Base-by-base conservation (phyloP, 2,888 invertebrate species). In the Drosophila dives region DNA sequence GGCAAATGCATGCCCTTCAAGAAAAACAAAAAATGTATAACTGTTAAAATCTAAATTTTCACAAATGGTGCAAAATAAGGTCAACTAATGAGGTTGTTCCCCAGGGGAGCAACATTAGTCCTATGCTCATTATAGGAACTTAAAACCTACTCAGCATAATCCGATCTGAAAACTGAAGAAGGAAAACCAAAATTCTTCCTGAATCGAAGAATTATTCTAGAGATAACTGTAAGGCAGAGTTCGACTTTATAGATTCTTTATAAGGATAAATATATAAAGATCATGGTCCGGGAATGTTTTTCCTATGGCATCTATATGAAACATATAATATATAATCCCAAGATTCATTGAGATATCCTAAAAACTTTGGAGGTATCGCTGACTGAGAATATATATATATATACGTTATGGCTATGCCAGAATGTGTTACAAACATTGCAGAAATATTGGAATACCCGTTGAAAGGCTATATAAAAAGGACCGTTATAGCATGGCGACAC, bases 401-500 rank as follows among this genome's bases (percentile, higher is more conserved):
- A 15, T 8, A 23, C 4, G 2, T 15, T 4, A 45, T 4, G 20
- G 45, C 23, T 45, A 23, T 29, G 6, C 6, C 29, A 29, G 2
- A 15, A 4, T 15, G 45, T 8, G 8, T 45, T 45, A 23, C 23
- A 8, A 15, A 23, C 4, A 8, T 23, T 0, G 4, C 45, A 45
- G 4, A 2, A 45, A 45, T 23, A 8, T 15, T 23, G 12, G 45
- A 45, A 23, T 45, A 15, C 8, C 8, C 23, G 1, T 45, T 45
- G 15, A 10, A 48, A 26, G 36, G 29, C n/a, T n/a, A 70, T 45
- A 23, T 8, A 23, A 33, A 65, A 54, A 51, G 54, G 38, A 63
- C 20, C 20, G 56, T 55, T 38, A 55, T 11, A 38, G 51, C 26
- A 51, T 58, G 26, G 61, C 68, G 56, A 58, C 72, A 72, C 67